Evolutionary conservation across 2,113 vertebrate species (phyloP), one percentile per base, ranked within the genome.

Genomic region (Nansenia antarctica): DNA sequence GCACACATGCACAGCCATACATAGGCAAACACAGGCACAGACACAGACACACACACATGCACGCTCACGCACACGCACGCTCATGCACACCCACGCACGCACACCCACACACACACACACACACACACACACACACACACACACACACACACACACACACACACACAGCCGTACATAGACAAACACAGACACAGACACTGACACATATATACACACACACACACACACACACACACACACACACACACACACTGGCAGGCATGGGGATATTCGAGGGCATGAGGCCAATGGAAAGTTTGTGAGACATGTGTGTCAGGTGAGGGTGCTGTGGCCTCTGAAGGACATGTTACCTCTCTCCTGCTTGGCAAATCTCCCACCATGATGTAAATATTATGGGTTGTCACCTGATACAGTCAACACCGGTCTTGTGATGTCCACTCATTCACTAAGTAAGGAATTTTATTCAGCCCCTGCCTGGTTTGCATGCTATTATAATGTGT

Each of bases 271-370:
- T 8, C 3, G 8, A 47, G 45, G 15, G 8, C 9, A 30, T 5
- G 47, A 54, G 42, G 59, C 52, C 45, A 29, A 30, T 67, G 63
- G 67, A 66, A 70, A 74, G 27, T 66, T 87, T 78, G 29, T 53
- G 65, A 78, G 69, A 69, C 72, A 52, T 12, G 59, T 30, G 39
- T 70, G 68, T 85, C 81, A 87, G 84, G 80, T 82, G 81, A 76
- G 66, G 72, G 68, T 52, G 76, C 76, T 31, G 15, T 37, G 69
- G 49, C 72, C 74, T 77, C 45, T 54, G 60, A 63, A 5, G 35
- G 67, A 80, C 60, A 68, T 24, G 53, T 72, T 27, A 75, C 79
- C 79, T 84, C 72, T 86, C 27, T 34, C 65, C 78, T 42, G 35
- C 12, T 87, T 82, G 83, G 81, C 78, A 69, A 42, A 2, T 53